phyloP scores from a whole-genome alignment of 2,888 invertebrate species.

The Patella pellucida region DNA sequence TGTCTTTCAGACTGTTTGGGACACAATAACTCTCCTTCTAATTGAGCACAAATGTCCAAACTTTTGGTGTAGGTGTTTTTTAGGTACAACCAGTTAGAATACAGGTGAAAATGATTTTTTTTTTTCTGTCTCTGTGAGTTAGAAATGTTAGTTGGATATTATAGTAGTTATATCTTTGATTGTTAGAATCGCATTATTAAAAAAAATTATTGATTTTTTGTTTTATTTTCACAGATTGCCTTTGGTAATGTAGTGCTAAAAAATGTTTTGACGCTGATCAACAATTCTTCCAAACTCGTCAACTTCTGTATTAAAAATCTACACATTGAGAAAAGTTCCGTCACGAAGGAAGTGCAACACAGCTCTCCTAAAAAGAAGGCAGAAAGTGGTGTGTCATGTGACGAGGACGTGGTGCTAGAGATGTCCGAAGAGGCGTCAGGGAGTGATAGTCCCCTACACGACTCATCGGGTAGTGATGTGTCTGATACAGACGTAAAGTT shows the following conservation, averaged over 20 bases:
- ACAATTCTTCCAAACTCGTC: conserved; percentile 6
- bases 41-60: no score
- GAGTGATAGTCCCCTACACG: conserved; percentile 31
- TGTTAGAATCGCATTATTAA: not conserved
- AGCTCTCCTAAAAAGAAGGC: conserved; percentile 17
- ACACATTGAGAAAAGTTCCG: not conserved
- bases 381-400: conserved; percentile 12
- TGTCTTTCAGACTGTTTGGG: no score
- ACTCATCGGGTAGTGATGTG: not conserved
- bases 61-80: no score
- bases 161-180: not conserved
- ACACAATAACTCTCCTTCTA: no score
- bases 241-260: conserved; percentile 1
- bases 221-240: not conserved
- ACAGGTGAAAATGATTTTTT: no score
- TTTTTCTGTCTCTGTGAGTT: not conserved
- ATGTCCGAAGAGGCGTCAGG: conserved; percentile 36
- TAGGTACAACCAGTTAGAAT: no score
- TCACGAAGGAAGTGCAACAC: not conserved
- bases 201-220: not conserved
- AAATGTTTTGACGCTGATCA: conserved; percentile 9
- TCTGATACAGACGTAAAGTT: not conserved
- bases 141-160: no score
- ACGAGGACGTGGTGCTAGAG: conserved; percentile 31
- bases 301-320: not conserved